Conservation (phyloP, 2,888 invertebrate genomes). For the Sisyra nigra region DNA sequence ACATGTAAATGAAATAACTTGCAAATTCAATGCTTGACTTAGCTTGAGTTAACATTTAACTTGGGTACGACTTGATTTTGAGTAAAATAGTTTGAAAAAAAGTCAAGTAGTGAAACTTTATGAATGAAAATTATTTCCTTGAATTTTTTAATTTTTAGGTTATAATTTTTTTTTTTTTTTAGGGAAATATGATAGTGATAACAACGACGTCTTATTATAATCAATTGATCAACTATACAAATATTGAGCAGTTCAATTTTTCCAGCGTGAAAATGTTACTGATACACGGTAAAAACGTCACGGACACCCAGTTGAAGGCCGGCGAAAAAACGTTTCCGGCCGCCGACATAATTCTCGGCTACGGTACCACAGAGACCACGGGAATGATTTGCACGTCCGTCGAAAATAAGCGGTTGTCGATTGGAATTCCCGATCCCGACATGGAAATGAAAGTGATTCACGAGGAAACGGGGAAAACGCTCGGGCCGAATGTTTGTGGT, state of each 20-base stretch:
- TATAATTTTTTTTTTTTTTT: background rate
- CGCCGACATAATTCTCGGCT: background rate
- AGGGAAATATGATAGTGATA: constrained; percentile 2
- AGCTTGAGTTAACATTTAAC: no score
- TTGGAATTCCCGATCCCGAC: constrained; percentile 5
- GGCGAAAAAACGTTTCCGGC: background rate
- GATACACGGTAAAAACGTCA: background rate
- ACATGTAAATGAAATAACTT: no score
- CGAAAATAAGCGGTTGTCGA: background rate
- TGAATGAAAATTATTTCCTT: no score
- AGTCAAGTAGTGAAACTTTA: no score
- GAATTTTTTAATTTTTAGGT: no score
- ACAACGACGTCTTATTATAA: background rate
- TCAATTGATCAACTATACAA: constrained; percentile 1
- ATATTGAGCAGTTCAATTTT: constrained; percentile 1
- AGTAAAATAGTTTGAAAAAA: no score
- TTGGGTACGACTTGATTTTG: no score
- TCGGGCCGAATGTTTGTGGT: constrained; percentile 1
- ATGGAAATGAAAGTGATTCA: constrained; percentile 6
- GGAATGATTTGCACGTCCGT: constrained; percentile 3
- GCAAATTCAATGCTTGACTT: no score
- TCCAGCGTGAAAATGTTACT: constrained; percentile 2
- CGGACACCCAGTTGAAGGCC: background rate
- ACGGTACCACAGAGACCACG: constrained; percentile 2
- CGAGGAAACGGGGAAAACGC: background rate